Evolutionary conservation across 2,113 vertebrate species (phyloP).

Genomic region (Colinus virginianus): DNA sequence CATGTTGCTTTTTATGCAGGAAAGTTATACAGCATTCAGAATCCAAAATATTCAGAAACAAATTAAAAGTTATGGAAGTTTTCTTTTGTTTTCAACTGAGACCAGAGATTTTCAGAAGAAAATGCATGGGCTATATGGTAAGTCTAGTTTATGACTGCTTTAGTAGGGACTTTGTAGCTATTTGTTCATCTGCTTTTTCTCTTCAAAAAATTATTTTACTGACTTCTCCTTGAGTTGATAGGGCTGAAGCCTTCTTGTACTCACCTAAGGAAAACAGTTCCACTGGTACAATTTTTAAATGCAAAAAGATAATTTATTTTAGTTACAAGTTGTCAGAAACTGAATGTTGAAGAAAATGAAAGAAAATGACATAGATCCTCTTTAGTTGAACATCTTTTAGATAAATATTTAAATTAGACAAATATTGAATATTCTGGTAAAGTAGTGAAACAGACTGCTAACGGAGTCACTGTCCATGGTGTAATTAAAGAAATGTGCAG

Average conservation of each 20-base stretch:
- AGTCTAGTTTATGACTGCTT: neutral
- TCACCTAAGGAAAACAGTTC: neutral
- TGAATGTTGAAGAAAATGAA: neutral
- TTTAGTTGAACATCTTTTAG: neutral
- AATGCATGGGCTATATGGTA: neutral
- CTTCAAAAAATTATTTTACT: neutral
- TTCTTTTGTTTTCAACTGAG: neutral
- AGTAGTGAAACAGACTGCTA: no score
- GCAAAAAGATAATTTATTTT: neutral
- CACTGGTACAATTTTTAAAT: neutral
- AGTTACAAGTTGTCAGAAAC: neutral
- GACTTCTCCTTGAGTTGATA: neutral
- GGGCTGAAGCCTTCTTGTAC: neutral
- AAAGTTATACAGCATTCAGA: slow-evolving; percentile 2
- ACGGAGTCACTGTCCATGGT: no score
- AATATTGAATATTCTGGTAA: neutral
- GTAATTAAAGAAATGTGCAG: no score
- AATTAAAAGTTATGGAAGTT: neutral
- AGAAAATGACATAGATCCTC: neutral
- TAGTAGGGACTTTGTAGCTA: neutral
- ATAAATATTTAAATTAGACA: neutral
- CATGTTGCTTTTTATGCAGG: neutral
- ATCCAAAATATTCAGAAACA: slow-evolving; percentile 32
- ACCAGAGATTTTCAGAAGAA: neutral
- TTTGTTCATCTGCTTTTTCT: neutral